Conservation (phyloP, 1,140 invertebrate species). For the Nebria ingens region DNA sequence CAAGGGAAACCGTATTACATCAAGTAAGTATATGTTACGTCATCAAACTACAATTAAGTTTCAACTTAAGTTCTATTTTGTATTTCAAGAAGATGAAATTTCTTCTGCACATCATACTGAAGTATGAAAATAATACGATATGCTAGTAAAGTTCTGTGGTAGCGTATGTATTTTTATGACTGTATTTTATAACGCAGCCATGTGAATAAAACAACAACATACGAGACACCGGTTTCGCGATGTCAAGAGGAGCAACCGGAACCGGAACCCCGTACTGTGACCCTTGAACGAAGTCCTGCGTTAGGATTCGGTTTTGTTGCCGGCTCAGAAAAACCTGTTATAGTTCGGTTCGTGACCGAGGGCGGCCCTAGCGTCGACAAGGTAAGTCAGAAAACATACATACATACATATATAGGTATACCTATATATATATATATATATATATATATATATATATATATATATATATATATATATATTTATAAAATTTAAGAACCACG, state of each 20-base stretch:
- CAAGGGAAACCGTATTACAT: slow-evolving; percentile 77
- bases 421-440: no score
- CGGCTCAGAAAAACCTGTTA: slow-evolving; percentile 80
- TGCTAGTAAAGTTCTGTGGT: not conserved
- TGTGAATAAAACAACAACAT: slow-evolving; percentile 80
- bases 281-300: slow-evolving; percentile 56
- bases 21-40: slow-evolving; percentile 83
- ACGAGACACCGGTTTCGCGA: slow-evolving; percentile 52
- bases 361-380: slow-evolving; percentile 83
- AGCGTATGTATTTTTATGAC: no score
- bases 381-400: no score
- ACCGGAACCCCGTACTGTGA: slow-evolving; percentile 65
- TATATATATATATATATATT: no score
- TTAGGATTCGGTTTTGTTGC: slow-evolving; percentile 90
- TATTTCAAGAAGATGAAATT: no score
- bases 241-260: slow-evolving; percentile 46
- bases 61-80: not conserved
- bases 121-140: not conserved
- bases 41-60: no score
- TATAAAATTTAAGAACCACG: no score
- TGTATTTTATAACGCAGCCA: slow-evolving; percentile 53
- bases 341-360: slow-evolving; percentile 76
- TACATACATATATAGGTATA: no score
- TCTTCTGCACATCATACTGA: no score
- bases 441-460: no score